Evolutionary conservation across 2,888 invertebrate genomes (phyloP), one percentile per base, ranked within the genome.

Genomic region (Scaptomyza flava): DNA sequence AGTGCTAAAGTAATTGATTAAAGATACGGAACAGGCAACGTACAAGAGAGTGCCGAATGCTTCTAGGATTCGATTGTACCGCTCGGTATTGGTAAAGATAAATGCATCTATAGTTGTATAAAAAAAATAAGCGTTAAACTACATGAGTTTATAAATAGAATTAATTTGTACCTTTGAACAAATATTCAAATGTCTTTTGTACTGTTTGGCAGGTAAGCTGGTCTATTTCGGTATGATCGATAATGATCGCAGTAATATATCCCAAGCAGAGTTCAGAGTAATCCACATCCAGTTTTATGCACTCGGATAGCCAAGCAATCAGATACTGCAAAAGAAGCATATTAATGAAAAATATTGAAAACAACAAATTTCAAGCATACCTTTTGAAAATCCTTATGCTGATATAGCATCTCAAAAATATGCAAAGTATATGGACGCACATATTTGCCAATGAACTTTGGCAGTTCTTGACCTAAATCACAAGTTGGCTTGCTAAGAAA

Each of bases 351-450:
- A 0, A 6, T 2, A 1, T 17, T 17, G 2, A 0, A 3, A 42
- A 6, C 36, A 9, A 6, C 6, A 3, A 6, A 1, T 8, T n/a
- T 6, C 12, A 0, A 0, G 34, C 17, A 51, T 43, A 78, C 89
- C 50, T 74, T 50, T 63, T 72, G 75, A 54, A 84, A 72, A n/a
- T 72, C 53, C 6, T 61, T 36, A 11, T 65, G 56, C 43, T 67
- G 64, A 60, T 79, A 90, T 45, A 89, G 12, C 11, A 74, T 20
- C n/a, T 68, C 53, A 36, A 59, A 70, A 6, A 89, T 50, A 36
- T 84, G 34, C 23, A 67, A 34, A 5, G 66, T 9, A 38, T 54
- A 57, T 5, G 73, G 61, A 2, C 60, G 52, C 8, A 89, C 67
- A 58, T 81, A 73, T 53, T 66, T 68, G 1, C 50, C 43, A 1